These are phyloP conservation scores for Harpegnathos saltator DNA, from an alignment of 1,140 invertebrate species.

Conservation along the genomic window DNA sequence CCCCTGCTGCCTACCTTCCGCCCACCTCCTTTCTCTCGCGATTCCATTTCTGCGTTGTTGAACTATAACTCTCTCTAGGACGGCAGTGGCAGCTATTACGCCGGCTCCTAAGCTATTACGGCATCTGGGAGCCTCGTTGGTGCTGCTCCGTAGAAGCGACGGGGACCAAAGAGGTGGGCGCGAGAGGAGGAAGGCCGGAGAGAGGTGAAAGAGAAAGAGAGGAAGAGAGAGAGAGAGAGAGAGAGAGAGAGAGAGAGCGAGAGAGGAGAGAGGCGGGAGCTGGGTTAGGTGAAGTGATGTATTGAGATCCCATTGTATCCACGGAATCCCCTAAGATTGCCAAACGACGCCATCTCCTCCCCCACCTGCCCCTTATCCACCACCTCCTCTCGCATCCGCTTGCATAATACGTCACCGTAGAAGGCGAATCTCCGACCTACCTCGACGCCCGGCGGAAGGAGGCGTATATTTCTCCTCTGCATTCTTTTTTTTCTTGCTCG, in stretches of 20 bases:
- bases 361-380: constrained; percentile 54
- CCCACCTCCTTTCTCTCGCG: constrained; percentile 60
- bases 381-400: constrained; percentile 61
- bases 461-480: constrained; percentile 61
- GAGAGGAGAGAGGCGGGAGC: neutral
- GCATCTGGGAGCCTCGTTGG: constrained; percentile 79
- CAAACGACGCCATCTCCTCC: constrained; percentile 80
- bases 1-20: constrained; percentile 12
- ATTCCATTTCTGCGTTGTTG: constrained; percentile 84
- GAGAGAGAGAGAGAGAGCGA: constrained; percentile 17
- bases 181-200: constrained; percentile 19
- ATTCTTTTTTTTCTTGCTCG: constrained; percentile 60
- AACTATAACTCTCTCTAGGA: constrained; percentile 83
- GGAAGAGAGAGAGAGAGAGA: constrained; percentile 7
- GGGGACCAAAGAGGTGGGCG: constrained; percentile 44
- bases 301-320: constrained; percentile 87
- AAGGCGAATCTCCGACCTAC: constrained; percentile 73
- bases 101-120: constrained; percentile 84
- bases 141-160: constrained; percentile 57
- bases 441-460: constrained; percentile 53
- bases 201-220: constrained; percentile 39
- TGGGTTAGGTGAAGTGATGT: constrained; percentile 85
- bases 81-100: constrained; percentile 84
- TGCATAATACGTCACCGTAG: constrained; percentile 82
- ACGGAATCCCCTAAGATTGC: constrained; percentile 86